phyloP scores from a whole-genome alignment of 92 coral and sea anemone species.

The Porites cylindrica region DNA sequence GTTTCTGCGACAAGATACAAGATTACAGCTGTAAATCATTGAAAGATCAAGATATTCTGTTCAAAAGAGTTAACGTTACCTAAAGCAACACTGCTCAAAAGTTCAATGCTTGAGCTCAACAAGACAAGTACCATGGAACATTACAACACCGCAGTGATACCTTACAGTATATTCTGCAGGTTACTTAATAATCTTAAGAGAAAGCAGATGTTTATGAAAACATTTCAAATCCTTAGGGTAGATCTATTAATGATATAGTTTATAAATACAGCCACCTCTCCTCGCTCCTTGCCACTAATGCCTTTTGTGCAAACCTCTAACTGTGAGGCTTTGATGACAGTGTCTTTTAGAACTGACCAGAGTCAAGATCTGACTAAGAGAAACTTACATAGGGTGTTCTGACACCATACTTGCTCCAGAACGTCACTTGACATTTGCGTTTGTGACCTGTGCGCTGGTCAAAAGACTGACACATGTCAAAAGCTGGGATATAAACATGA shows the following conservation, averaged over 20 bases:
- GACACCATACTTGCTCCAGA: slow-evolving; percentile 89
- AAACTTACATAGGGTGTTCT: slow-evolving; percentile 84
- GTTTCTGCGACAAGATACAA: slow-evolving; percentile 40
- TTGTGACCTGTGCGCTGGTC: slow-evolving; percentile 97
- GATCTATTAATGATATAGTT: too few species aligned
- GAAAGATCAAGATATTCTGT: neutral
- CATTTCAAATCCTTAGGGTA: too few species aligned
- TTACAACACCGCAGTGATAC: neutral
- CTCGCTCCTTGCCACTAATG: too few species aligned
- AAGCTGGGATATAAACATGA: slow-evolving; percentile 95
- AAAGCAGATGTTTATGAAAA: too few species aligned
- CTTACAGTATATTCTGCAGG: too few species aligned
- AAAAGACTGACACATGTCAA: slow-evolving; percentile 93
- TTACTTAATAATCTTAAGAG: too few species aligned
- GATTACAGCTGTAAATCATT: too few species aligned
- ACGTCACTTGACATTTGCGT: slow-evolving; percentile 85
- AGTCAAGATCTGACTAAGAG: too few species aligned
- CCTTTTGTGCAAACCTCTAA: too few species aligned
- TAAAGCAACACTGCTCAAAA: neutral
- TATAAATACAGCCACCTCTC: too few species aligned
- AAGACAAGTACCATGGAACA: neutral
- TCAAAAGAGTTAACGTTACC: neutral
- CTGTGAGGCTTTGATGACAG: too few species aligned
- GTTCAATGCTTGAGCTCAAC: neutral
- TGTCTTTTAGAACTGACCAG: too few species aligned